Evolutionary conservation across 2,888 invertebrate species (phyloP).

Genomic region (Tetranychus piercei): DNA sequence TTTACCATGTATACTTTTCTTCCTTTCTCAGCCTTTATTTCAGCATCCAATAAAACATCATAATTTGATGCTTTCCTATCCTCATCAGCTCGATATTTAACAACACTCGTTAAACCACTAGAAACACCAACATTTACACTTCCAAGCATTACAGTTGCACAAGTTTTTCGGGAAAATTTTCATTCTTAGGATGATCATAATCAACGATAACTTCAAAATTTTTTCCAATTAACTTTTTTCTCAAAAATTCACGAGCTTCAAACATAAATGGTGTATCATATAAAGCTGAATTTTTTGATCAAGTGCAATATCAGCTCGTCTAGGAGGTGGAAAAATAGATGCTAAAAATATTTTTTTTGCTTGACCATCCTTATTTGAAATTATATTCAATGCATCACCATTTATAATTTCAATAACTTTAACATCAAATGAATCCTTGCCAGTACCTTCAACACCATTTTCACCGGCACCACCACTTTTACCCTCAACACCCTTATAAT

Average conservation of each 20-base stretch:
- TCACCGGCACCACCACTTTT: conserved; percentile 11
- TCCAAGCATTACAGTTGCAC: conserved; percentile 58
- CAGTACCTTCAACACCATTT: conserved; percentile 32
- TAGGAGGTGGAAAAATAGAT: conserved; percentile 44
- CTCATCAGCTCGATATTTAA: conserved; percentile 83
- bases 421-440: conserved; percentile 61
- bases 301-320: conserved; percentile 21
- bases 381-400: conserved; percentile 72
- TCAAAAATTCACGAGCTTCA: conserved; percentile 86
- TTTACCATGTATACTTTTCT: conserved; percentile 62
- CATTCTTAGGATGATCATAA: conserved; percentile 85
- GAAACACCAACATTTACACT: conserved; percentile 60
- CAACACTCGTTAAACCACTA: conserved; percentile 78
- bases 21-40: conserved; percentile 74
- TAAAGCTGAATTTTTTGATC: conserved; percentile 47
- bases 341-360: conserved; percentile 83
- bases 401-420: conserved; percentile 76
- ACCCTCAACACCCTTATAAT: conserved; percentile 50
- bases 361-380: conserved; percentile 52
- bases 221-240: conserved; percentile 87
- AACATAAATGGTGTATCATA: conserved; percentile 98
- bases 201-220: conserved; percentile 78
- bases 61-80: conserved; percentile 85
- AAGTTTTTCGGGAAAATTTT: conserved; percentile 82
- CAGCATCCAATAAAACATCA: conserved; percentile 76